Base-by-base conservation (phyloP, 2,113 vertebrate species). In the Lepidothrix coronata region DNA sequence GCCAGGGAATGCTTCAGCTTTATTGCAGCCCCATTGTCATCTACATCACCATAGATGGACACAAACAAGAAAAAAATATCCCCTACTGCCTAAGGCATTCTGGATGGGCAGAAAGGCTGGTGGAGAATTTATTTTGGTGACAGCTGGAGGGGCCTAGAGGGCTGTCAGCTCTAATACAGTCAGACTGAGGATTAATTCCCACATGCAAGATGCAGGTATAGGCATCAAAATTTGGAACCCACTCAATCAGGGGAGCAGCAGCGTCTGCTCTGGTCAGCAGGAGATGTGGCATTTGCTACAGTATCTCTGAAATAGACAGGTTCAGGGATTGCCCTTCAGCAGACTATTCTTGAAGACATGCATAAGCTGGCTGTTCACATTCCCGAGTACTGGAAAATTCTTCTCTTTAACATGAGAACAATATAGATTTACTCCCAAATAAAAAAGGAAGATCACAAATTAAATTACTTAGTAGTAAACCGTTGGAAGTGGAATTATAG, bases 111-210 rank as follows among this genome's bases (percentile, higher is more conserved):
- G 82, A 72, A 93, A 54, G 21, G 43, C 79, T 73, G 19, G 75
- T 71, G 58, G 48, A 74, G 48, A 74, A 86, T 96, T 79, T 94
- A 81, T 93, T 96, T 91, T 84, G 75, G 75, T 93, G 94, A 95
- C 95, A 97, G 91, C 93, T 97, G 91, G 85, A 90, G 63, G 44
- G 63, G 59, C 71, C 87, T 88, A 84, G 78, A 90, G 90, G 49
- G 88, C 93, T 96, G 95, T 97, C 94, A 88, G 63, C 33, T 95
- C 71, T 85, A 57, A 95, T 95, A 90, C 7, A 93, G 33, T 94
- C 94, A 91, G 35, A n/a, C 28, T 35, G 85, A 73, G 72, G 82
- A 88, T 95, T 96, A 91, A 93, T 83, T 96, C 81, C 90, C 79
- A 77, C 75, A n/a, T 63, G 85, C 43, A 91, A 74, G 51, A 70